phyloP scores from a whole-genome alignment of 2,797 vertebrate genomes.

The Sebastiscus tertius region DNA sequence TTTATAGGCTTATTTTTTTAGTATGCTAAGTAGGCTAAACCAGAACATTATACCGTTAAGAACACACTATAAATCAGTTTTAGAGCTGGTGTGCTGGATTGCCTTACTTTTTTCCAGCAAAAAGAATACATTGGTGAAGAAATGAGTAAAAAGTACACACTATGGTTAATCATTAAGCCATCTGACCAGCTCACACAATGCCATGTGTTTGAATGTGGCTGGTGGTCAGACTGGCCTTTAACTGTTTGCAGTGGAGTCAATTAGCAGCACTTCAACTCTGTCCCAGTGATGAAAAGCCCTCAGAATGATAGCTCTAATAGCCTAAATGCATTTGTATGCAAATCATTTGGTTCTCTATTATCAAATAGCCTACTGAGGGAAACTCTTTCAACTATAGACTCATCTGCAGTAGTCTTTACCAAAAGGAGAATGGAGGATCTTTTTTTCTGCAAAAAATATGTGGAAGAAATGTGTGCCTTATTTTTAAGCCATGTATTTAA shows the following conservation, averaged over 20 bases:
- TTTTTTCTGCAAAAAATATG: no score
- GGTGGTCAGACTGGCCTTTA: constrained; percentile 5
- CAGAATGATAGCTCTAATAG: background rate
- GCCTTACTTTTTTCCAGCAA: background rate
- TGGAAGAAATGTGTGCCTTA: background rate
- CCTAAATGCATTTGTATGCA: background rate
- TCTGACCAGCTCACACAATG: background rate
- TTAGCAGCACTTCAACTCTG: constrained; percentile 18
- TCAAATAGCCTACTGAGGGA: background rate
- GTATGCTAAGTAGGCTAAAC: background rate
- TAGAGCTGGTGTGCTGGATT: background rate
- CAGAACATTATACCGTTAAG: background rate
- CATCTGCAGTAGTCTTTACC: background rate
- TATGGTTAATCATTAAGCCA: constrained; percentile 22
- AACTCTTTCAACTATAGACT: background rate
- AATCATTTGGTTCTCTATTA: background rate
- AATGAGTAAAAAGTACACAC: background rate
- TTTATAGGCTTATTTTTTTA: background rate
- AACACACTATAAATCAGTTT: background rate
- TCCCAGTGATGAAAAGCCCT: background rate
- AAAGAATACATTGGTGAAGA: background rate
- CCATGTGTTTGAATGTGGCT: background rate
- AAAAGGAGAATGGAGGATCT: background rate
- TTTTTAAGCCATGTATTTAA: background rate
- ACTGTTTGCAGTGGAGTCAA: background rate